phyloP scores from a whole-genome alignment of 2,888 invertebrate species.

The Alcis repandata region DNA sequence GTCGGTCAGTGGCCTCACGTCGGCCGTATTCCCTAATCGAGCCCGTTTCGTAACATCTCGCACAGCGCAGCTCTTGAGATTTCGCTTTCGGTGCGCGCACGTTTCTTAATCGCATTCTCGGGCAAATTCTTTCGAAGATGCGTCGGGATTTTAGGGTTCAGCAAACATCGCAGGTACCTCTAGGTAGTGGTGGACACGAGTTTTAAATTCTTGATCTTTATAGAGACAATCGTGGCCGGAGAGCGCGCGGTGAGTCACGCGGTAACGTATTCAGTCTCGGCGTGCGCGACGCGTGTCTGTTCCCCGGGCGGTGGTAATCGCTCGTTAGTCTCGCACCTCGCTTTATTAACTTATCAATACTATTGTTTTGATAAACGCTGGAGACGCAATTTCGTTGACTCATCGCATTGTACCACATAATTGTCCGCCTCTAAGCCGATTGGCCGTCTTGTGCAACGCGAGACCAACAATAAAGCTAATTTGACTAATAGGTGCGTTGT shows the following conservation, averaged over 20 bases:
- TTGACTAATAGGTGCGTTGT: slow-evolving; percentile 86
- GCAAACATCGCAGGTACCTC: slow-evolving; percentile 61
- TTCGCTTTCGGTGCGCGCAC: slow-evolving; percentile 73
- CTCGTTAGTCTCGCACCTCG: slow-evolving; percentile 80
- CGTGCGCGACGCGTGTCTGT: slow-evolving; percentile 70
- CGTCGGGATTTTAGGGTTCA: slow-evolving; percentile 57
- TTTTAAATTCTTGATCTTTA: slow-evolving; percentile 67
- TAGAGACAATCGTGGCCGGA: slow-evolving; percentile 54
- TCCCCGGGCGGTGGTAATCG: slow-evolving; percentile 73
- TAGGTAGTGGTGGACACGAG: slow-evolving; percentile 62
- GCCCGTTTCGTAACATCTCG: slow-evolving; percentile 76
- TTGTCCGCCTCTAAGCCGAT: slow-evolving; percentile 83
- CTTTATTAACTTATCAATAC: slow-evolving; percentile 86
- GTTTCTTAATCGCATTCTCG: slow-evolving; percentile 62
- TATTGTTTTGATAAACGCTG: slow-evolving; percentile 86
- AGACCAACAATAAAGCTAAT: slow-evolving; percentile 85
- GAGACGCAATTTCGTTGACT: slow-evolving; percentile 82
- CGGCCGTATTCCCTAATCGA: slow-evolving; percentile 78
- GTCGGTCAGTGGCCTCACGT: slow-evolving; percentile 82
- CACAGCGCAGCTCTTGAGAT: slow-evolving; percentile 69
- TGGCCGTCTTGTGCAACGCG: slow-evolving; percentile 75
- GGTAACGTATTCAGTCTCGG: slow-evolving; percentile 74
- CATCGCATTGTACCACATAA: slow-evolving; percentile 84
- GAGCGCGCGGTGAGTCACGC: slow-evolving; percentile 69
- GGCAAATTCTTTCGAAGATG: slow-evolving; percentile 63